Conservation (phyloP, 1,140 invertebrate genomes). For the Streblospio benedicti region DNA sequence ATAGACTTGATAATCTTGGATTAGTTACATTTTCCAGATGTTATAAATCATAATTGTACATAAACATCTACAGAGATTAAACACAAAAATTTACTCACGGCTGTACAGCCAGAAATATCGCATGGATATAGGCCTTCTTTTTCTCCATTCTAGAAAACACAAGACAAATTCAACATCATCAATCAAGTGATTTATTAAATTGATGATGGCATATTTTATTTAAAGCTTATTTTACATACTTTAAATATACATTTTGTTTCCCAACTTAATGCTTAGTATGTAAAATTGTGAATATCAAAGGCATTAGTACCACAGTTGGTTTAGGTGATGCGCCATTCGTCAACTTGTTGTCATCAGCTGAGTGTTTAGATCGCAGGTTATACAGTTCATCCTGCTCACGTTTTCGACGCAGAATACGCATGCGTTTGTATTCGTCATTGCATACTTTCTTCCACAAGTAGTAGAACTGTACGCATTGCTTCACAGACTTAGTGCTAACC, state of each 20-base stretch:
- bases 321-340: neutral
- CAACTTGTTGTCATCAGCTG: neutral
- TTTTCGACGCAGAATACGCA: constrained; percentile 52
- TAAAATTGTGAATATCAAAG: neutral
- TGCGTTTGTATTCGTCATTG: constrained; percentile 68
- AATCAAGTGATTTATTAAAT: neutral
- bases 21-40: no score
- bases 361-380: constrained; percentile 38
- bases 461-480: constrained; percentile 95
- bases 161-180: neutral
- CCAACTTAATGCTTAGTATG: neutral
- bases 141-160: neutral
- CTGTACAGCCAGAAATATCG: neutral
- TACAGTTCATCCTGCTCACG: constrained; percentile 44
- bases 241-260: neutral
- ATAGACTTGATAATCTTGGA: no score
- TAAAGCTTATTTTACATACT: no score
- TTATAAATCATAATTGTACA: constrained; percentile 13
- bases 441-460: constrained; percentile 89
- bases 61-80: neutral
- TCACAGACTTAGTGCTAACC: constrained; percentile 76
- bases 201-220: neutral
- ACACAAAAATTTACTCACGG: neutral
- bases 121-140: neutral
- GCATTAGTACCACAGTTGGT: neutral